phyloP scores from a whole-genome alignment of 2,113 vertebrate species.

The Anarhynchus alexandrinus region DNA sequence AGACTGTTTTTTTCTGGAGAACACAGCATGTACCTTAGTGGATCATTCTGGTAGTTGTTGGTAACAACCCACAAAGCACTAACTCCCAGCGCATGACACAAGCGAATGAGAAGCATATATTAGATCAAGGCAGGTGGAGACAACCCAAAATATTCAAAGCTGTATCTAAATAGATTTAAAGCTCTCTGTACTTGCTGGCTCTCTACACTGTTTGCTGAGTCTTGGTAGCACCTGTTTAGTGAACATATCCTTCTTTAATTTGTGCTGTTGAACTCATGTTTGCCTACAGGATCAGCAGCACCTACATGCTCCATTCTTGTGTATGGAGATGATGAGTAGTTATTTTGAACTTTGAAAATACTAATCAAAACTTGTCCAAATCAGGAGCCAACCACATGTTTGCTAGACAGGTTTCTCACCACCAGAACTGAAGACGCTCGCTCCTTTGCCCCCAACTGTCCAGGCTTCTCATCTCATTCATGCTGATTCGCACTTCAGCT shows the following conservation, averaged over 20 bases:
- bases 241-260: not conserved
- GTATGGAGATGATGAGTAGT: not conserved
- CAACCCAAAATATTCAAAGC: not conserved
- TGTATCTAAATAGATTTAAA: not conserved
- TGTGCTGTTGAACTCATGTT: not conserved
- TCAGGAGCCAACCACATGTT: not conserved
- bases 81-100: not conserved
- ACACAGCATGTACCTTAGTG: not conserved
- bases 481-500: constrained; percentile 15
- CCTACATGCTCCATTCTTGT: not conserved
- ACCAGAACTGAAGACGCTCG: not conserved
- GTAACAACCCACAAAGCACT: not conserved
- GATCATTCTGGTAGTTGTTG: not conserved
- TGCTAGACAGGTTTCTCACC: constrained; percentile 15
- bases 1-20: constrained; percentile 6
- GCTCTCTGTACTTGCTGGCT: not conserved
- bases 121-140: constrained; percentile 5
- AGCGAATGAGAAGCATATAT: not conserved
- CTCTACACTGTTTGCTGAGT: not conserved
- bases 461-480: not conserved
- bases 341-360: not conserved
- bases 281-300: constrained; percentile 30
- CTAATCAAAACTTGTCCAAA: not conserved
- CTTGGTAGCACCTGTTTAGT: not conserved
- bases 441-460: not conserved